phyloP scores from a whole-genome alignment of 2,888 invertebrate genomes.

The Drosophila gaucha region DNA sequence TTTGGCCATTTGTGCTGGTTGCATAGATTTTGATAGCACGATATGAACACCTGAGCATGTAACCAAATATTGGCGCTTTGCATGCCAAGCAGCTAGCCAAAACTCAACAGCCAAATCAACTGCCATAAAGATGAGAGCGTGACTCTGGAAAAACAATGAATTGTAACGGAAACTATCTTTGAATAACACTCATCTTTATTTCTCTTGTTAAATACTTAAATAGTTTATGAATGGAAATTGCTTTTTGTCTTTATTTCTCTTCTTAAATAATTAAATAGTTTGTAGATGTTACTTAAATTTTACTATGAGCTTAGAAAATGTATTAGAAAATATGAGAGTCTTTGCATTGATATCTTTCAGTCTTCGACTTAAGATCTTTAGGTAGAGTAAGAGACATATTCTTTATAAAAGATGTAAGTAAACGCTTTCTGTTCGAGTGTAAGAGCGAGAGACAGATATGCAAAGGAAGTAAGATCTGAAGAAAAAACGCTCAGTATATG shows the following conservation, averaged over 20 bases:
- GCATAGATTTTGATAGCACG: slow-evolving; percentile 51
- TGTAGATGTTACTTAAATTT: too few species aligned
- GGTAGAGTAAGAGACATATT: neutral
- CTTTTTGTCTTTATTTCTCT: too few species aligned
- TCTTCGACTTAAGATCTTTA: too few species aligned
- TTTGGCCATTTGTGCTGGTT: slow-evolving; percentile 33
- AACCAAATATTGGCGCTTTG: slow-evolving; percentile 57
- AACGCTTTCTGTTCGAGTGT: neutral
- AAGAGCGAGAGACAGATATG: too few species aligned
- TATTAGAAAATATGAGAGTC: too few species aligned
- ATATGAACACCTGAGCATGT: slow-evolving; percentile 62
- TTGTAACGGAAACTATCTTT: neutral
- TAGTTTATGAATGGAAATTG: too few species aligned
- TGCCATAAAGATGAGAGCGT: slow-evolving; percentile 12
- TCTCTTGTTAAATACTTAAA: too few species aligned
- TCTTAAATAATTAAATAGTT: too few species aligned
- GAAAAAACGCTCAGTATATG: neutral
- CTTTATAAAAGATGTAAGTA: neutral
- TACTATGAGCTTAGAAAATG: too few species aligned
- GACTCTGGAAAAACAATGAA: neutral
- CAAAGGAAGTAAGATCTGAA: too few species aligned
- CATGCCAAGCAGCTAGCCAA: slow-evolving; percentile 37
- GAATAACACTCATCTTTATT: too few species aligned
- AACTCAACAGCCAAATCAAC: slow-evolving; percentile 30
- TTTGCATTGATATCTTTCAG: too few species aligned